A percentile compares a stretch with the other conserved stretches of the same genome.
Evolutionary conservation across 2,113 vertebrate genomes (phyloP).

Genomic region (Dipodomys merriami): DNA sequence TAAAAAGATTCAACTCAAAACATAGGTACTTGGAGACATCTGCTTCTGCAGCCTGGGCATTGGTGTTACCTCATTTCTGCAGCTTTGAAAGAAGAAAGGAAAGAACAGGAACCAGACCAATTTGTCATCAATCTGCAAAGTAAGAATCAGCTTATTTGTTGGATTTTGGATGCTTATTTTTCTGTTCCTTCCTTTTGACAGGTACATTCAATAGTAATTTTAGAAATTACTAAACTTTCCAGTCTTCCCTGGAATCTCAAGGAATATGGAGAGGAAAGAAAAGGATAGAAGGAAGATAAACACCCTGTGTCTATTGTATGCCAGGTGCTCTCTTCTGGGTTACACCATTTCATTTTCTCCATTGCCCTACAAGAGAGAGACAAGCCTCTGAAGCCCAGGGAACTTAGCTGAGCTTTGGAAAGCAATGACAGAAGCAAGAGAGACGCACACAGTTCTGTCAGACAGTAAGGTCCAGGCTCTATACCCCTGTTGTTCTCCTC

Average conservation of each 20-base stretch:
- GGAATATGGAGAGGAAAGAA: neutral
- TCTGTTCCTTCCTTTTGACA: slow-evolving; percentile 65
- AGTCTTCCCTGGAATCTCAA: slow-evolving; percentile 21
- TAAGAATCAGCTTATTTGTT: slow-evolving; percentile 47
- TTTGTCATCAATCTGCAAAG: slow-evolving; percentile 35
- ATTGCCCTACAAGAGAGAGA: neutral
- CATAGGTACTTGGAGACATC: neutral
- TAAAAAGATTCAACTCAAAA: slow-evolving; percentile 37
- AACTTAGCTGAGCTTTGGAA: neutral
- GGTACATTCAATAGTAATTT: slow-evolving; percentile 49
- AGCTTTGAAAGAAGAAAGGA: neutral
- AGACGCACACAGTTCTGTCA: neutral
- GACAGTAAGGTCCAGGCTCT: neutral
- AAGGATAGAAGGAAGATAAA: neutral
- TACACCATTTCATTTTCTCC: neutral
- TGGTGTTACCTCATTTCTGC: neutral
- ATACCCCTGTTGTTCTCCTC: neutral
- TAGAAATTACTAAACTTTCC: slow-evolving; percentile 58
- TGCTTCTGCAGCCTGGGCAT: neutral
- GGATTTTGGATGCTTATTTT: slow-evolving; percentile 53
- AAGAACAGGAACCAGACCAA: neutral
- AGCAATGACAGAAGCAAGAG: neutral
- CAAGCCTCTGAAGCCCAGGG: neutral
- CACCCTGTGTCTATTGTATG: too few relatives aligned
- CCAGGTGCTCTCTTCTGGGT: neutral